Percentiles rank a stretch among this genome's conserved stretches.
Evolutionary conservation across 2,797 vertebrate species (phyloP).

Genomic region (Pseudomugil tenellus): DNA sequence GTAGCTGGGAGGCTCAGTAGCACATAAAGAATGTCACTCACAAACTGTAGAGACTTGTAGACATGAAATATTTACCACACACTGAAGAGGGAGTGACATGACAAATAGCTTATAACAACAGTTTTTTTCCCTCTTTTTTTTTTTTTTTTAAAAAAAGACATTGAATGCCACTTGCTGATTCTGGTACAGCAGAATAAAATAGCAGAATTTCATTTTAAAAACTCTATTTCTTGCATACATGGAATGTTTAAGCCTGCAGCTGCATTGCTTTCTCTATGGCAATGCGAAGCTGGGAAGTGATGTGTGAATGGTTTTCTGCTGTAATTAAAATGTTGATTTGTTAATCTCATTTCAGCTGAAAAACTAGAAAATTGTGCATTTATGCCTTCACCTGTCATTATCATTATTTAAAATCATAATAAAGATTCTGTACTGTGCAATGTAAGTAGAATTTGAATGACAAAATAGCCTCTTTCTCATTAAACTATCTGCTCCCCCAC

Average conservation of each 20-base stretch:
- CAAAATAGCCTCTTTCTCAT: not conserved
- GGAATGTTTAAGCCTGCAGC: not conserved
- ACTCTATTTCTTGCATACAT: not conserved
- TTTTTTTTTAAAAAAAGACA: constrained; percentile 10
- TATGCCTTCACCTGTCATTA: not conserved
- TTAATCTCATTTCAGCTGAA: not conserved
- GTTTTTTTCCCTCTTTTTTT: constrained; percentile 5
- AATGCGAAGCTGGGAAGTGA: not conserved
- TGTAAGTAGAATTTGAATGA: not conserved
- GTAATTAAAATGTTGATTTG: not conserved
- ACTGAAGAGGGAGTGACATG: constrained; percentile 36
- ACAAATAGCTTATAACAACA: constrained; percentile 25
- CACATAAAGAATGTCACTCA: constrained; percentile 68
- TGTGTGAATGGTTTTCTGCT: not conserved
- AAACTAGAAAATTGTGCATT: not conserved
- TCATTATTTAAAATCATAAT: not conserved
- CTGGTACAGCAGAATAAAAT: constrained; percentile 1
- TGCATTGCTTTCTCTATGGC: not conserved
- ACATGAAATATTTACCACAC: constrained; percentile 69
- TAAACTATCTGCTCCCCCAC: not conserved
- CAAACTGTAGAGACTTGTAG: constrained; percentile 50
- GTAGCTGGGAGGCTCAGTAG: constrained; percentile 34
- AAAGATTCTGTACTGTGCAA: not conserved
- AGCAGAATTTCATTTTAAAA: constrained; percentile 15
- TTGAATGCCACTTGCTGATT: constrained; percentile 6